Base-by-base conservation (phyloP, 2,113 vertebrate species). In the Miniopterus natalensis region DNA sequence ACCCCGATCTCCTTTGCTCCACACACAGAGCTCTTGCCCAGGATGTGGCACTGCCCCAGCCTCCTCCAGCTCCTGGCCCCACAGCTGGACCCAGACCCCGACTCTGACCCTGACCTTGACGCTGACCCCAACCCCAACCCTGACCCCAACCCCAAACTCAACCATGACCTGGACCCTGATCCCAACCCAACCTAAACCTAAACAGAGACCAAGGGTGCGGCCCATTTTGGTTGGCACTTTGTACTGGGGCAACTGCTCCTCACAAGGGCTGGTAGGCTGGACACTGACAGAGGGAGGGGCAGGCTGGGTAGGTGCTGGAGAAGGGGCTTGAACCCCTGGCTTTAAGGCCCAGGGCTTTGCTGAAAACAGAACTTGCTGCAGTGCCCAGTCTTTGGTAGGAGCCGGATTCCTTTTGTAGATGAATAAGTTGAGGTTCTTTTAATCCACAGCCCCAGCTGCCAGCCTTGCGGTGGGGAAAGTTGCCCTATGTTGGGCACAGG, bases 1-100 rank as follows among this genome's bases (percentile, higher is more conserved):
- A 5, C 63, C 36, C 55, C 0, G 25, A 6, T 0, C 0, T 2
- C 13, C 9, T 4, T 0, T 0, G 2, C 14, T 23, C n/a, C 36
- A 20, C 21, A 13, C 63, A 1, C 49, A 3, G 71, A n/a, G 36
- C 49, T 27, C 73, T 18, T 1, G 1, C 71, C 15, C 14, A 11
- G 21, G 78, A 8, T 0, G 1, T 8, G 68, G 15, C 15, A 1
- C 31, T 27, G 49, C 81, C 66, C 12, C 17, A 9, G 1, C 12
- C 51, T 36, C 55, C 75, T 9, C 11, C 20, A 13, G 75, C 70
- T 13, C 21, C 57, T 1, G 1, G 40, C 59, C 57, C 59, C 29
- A 8, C 29, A 17, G 45, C 83, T 80, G 53, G 63, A 8, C 70
- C 42, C n/a, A 18, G 1, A 10, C 75, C 40, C 27, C 21, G 3